Base-by-base conservation (phyloP, 2,797 vertebrate species). In the Mormyrops boulengeri region DNA sequence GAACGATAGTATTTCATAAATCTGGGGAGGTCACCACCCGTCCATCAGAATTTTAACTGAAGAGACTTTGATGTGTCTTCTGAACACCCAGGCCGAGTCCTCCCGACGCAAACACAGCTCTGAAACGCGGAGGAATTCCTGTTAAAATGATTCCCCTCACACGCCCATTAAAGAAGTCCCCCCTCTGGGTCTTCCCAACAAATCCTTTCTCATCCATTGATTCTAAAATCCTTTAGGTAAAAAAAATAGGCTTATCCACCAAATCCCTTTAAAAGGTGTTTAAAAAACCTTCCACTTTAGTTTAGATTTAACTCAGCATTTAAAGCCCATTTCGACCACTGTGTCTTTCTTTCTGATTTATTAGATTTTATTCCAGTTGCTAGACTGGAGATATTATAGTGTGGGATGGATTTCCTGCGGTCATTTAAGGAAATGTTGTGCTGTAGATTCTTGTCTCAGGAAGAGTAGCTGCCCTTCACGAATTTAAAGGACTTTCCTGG, bases 181-280 rank as follows among this genome's bases (percentile, higher is more conserved):
- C 90, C 60, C 90, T 91, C 90, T 85, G 53, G 89, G 41, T 50
- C 92, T 91, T 92, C 89, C 91, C 92, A 92, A 93, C 95, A 95
- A 95, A 95, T 94, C 94, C 93, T 88, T 93, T 93, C 93, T 94
- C 94, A 94, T 94, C 93, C 93, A 94, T 95, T 90, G 92, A 95
- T 95, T 95, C 91, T 50, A 89, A 89, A 92, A 91, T 94, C 94
- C 95, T 95, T 94, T 91, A 92, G 92, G 92, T 88, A 94, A 91
- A 90, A 91, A 94, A 91, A 90, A 91, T 88, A 80, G 91, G 93
- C 94, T 96, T 95, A 95, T 95, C 94, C 93, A 82, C 89, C 93
- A 96, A 95, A 95, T 95, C 94, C 93, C 44, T 92, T 95, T 94
- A 95, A 95, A 96, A 94, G 91, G 93, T 95, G 93, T 95, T 95